Evolutionary conservation across 1,140 invertebrate genomes (phyloP), one percentile per base, ranked within the genome.

Genomic region (Tetranychus cinnabarinus): DNA sequence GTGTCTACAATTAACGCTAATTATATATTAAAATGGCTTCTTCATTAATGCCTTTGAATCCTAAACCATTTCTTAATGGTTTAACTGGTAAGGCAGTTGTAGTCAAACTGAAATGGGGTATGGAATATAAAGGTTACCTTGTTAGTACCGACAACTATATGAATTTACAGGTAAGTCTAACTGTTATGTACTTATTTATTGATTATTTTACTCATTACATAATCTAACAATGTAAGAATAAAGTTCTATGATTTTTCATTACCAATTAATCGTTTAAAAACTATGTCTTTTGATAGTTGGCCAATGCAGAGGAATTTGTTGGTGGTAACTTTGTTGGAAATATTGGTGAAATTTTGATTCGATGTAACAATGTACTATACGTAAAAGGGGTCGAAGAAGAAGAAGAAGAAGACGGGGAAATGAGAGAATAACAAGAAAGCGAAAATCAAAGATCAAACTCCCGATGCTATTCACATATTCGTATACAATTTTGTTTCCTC

Each of bases 41-140:
- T 31, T 5, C 5, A 5, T 46, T 37, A n/a, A 61, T 96, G 82
- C 93, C 93, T 68, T 85, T 98, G 68, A 99, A 98, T 74, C 96
- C 96, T 3, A 99, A 98, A 79, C 96, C 96, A 63, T 99, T 97
- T 74, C 76, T 99, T 35, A 99, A 98, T 77, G 85, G 85, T 69
- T 77, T 99, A 15, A 97, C 91, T 2, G 96, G 96, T 35, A 98
- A 99, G 77, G 81, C 88, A 48, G 89, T 98, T 13, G 82, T 97
- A 69, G 88, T 97, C 1, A 98, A 98, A 77, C 76, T 99, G 52
- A 99, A 99, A 73, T 99, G 96, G 96, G 95, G 96, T 39, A 93
- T 97, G 73, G 95, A 98, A 75, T 99, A 99, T 72, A 96, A 95
- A 80, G 95, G 96, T 8, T 86, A 89, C 66, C 73, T 99, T 34